Base-by-base conservation (phyloP, 1,140 invertebrate genomes). In the Drosophila arawakana region DNA sequence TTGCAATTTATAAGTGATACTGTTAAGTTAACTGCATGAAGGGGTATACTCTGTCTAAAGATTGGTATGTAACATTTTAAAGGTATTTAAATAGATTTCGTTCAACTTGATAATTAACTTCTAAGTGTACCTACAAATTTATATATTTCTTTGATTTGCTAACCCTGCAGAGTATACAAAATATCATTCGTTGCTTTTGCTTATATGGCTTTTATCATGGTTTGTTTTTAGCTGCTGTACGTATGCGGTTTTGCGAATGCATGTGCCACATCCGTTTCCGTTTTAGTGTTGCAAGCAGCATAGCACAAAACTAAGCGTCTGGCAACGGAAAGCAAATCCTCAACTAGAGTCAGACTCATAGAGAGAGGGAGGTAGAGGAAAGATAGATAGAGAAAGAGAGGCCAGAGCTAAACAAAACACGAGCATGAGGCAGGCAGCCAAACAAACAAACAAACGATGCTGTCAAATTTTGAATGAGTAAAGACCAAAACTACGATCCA, bases 381-480 rank as follows among this genome's bases (percentile, higher is more conserved):
- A n/a, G n/a, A n/a, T n/a, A n/a, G n/a, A n/a, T n/a, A n/a, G n/a
- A 30, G 6, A 30, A 1, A 30, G 25, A 2, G 25, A 30, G 25
- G 25, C 39, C 52, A 63, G 47, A 69, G 52, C 41, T 44, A 60
- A 71, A 34, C 73, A 34, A 46, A 35, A 46, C 44, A 46, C 30
- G 35, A 52, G 43, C 47, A 46, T 11, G 52, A 35, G 52, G 34
- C 37, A 21, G 54, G 54, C 54, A 47, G 18, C 5, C 78, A 80
- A 75, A 69, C 81, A 73, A 80, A 86, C 76, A 86, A 88, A 88
- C 80, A 89, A 89, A 89, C 84, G 80, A 89, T 78, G 80, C 84
- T 89, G 84, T 89, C 84, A 89, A 84, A 89, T 89, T 89, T 89
- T 89, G 81, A 89, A 89, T 89, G 84, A 89, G 85, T 89, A 89